Evolutionary conservation across 2,888 invertebrate genomes (phyloP).

Genomic region (Coronaproctus castanopsis): DNA sequence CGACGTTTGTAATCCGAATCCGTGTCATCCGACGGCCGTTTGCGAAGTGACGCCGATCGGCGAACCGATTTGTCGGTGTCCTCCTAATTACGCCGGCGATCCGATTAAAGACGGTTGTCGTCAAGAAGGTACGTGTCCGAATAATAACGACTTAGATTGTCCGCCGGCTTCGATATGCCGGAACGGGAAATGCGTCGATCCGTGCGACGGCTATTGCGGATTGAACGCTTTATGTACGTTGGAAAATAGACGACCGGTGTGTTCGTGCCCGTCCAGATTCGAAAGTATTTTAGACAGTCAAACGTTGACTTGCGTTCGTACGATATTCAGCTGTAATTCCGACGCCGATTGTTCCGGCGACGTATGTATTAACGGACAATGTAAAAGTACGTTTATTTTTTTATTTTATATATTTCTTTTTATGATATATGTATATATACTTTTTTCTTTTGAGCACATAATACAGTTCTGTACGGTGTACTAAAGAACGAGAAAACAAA

Average conservation of each 20-base stretch:
- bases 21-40: constrained; percentile 60
- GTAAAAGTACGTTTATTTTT: constrained; percentile 33
- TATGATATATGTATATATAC: too few relatives aligned
- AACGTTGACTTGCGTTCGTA: constrained; percentile 50
- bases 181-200: constrained; percentile 51
- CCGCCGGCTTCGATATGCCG: constrained; percentile 51
- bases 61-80: constrained; percentile 59
- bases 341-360: constrained; percentile 61
- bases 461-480: too few relatives aligned
- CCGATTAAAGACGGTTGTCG: constrained; percentile 52
- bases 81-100: constrained; percentile 53
- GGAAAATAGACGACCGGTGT: constrained; percentile 53
- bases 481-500: too few relatives aligned
- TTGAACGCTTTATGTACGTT: constrained; percentile 60
- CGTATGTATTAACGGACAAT: constrained; percentile 62
- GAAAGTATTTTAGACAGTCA: constrained; percentile 40
- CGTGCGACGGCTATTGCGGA: constrained; percentile 64
- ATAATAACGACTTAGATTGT: constrained; percentile 47
- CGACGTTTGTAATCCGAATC: constrained; percentile 43
- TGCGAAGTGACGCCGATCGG: constrained; percentile 46
- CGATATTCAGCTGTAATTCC: constrained; percentile 39
- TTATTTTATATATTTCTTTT: too few relatives aligned
- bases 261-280: constrained; percentile 56
- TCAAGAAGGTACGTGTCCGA: constrained; percentile 47
- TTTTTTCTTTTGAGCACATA: too few relatives aligned